These are phyloP conservation scores for Anser brachyrhynchus DNA, from an alignment of 2,113 vertebrate genomes.

Conservation along the genomic window DNA sequence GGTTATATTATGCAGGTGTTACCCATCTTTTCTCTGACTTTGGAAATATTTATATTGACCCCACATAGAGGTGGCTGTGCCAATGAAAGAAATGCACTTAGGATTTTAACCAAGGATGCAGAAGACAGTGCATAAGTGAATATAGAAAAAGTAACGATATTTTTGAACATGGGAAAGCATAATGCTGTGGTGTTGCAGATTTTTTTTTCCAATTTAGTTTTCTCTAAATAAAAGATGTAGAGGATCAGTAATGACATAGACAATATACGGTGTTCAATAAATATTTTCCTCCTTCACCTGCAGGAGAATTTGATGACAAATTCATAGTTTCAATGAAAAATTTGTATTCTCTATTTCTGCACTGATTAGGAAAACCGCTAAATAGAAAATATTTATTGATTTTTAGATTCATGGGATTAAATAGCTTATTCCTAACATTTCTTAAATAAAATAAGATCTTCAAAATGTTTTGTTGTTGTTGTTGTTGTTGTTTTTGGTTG, in stretches of 20 bases:
- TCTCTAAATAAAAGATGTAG: background rate
- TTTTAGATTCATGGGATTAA: background rate
- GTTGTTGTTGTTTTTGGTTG: too few species aligned
- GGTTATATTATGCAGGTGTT: background rate
- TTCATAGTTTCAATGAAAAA: background rate
- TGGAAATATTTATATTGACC: background rate
- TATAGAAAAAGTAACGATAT: background rate
- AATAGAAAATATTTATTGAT: background rate
- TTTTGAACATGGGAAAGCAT: rapidly evolving
- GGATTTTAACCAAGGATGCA: background rate
- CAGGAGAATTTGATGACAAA: background rate
- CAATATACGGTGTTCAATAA: background rate
- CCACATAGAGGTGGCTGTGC: background rate
- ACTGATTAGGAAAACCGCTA: background rate
- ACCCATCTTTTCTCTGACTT: background rate
- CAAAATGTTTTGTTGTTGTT: background rate
- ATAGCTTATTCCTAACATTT: background rate
- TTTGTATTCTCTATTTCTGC: background rate
- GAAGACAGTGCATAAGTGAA: background rate
- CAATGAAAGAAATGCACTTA: background rate
- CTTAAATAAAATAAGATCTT: background rate
- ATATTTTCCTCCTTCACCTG: background rate
- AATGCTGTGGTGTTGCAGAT: background rate
- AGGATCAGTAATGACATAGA: background rate
- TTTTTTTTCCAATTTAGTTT: background rate